Conservation (phyloP, 2,113 vertebrate genomes). For the Bambusicola thoracicus region DNA sequence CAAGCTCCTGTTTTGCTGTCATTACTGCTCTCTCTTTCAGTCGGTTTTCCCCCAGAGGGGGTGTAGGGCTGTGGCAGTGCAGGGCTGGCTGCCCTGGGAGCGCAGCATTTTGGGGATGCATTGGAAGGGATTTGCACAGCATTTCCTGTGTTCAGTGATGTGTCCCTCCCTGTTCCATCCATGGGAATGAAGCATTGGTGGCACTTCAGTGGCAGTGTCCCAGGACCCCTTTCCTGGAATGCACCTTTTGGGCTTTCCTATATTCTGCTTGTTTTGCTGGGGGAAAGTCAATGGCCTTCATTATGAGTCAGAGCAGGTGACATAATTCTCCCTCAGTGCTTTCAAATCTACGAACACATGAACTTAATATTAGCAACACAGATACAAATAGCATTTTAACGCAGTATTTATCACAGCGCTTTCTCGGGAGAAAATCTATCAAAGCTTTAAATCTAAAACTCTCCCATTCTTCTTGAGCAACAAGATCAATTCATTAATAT, state of each 20-base stretch:
- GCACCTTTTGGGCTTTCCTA: background rate
- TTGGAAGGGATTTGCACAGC: background rate
- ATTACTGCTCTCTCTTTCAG: background rate
- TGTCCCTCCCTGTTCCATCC: background rate
- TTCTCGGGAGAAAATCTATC: constrained; percentile 63
- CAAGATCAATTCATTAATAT: constrained; percentile 74
- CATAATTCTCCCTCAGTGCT: constrained; percentile 55
- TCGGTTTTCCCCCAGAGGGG: background rate
- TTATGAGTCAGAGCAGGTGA: constrained; percentile 35
- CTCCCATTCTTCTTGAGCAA: constrained; percentile 54
- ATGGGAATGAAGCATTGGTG: background rate
- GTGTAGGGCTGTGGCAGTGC: background rate
- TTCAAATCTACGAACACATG: constrained; percentile 45
- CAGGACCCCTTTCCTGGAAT: background rate
- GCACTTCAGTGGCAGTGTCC: background rate
- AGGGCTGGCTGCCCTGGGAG: background rate
- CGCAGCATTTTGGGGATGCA: background rate
- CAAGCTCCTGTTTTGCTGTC: accelerated
- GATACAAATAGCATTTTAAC: constrained; percentile 67
- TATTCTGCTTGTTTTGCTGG: accelerated
- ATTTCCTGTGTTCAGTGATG: background rate
- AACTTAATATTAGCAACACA: constrained; percentile 61
- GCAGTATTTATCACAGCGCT: constrained; percentile 23
- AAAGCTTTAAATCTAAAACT: constrained; percentile 63
- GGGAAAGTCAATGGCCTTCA: constrained; percentile 42